Percentiles rank a stretch among this genome's conserved stretches.
Conservation (phyloP, 2,113 vertebrate genomes). For the Eulemur rufifrons region DNA sequence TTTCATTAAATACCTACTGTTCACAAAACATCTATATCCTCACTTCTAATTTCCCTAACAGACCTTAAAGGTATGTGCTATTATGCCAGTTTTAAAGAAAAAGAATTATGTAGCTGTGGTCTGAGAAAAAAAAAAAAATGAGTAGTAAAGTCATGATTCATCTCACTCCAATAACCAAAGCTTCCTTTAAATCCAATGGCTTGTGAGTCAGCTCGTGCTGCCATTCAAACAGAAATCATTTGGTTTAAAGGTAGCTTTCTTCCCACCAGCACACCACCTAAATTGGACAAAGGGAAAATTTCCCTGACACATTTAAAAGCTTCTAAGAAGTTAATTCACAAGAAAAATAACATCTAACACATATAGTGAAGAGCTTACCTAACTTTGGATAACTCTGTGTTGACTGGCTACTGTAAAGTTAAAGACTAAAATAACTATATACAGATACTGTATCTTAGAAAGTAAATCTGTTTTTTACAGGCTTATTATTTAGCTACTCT, state of each 20-base stretch:
- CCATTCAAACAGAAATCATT: not conserved
- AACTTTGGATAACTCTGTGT: not conserved
- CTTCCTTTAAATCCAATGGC: too few relatives aligned
- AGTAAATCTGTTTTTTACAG: not conserved
- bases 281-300: not conserved
- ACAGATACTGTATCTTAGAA: not conserved
- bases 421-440: not conserved
- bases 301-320: not conserved
- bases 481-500: not conserved
- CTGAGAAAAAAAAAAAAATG: not conserved
- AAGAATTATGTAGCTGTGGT: rapidly evolving
- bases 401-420: not conserved
- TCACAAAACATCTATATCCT: not conserved
- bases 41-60: not conserved
- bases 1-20: not conserved
- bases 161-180: not conserved
- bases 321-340: not conserved
- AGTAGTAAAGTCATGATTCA: rapidly evolving
- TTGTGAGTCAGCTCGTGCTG: not conserved
- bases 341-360: not conserved
- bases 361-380: not conserved
- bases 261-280: not conserved
- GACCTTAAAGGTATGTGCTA: not conserved
- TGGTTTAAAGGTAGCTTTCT: not conserved
- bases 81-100: not conserved